Base-by-base conservation (phyloP, 92 coral and sea anemone genomes). In the Phenganax subtilis region DNA sequence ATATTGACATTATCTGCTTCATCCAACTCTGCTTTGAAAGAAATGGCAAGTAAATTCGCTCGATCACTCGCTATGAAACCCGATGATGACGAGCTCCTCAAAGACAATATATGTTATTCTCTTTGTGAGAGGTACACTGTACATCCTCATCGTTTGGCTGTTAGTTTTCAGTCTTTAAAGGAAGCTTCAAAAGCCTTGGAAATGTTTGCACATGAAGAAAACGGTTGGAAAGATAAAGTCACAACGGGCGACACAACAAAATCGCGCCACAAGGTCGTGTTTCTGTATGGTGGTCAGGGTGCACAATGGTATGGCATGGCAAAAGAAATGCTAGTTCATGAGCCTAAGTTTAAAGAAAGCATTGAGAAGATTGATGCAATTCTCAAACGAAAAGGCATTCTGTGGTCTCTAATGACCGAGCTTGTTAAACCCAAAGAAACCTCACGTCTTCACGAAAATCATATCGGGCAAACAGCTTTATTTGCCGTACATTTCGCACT, bases 241-340 rank as follows among this genome's bases (percentile, higher is more conserved):
- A 55, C 76, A 20, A 51, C 57, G 44, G 85, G 87, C 8, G 74
- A 83, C 12, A 59, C 58, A 63, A 57, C 16, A 7, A 60, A 44
- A 9, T 16, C 55, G 28, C 6, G 75, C 9, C 71, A 73, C 25
- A 85, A 87, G 65, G 59, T 84, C 17, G 88, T 87, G n/a, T 89
- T 89, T 71, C 73, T 89, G 82, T 89, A 87, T 72, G 92, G 92
- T 57, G 92, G 92, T 28, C 92, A 89, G 72, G 92, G 92, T 0
- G 62, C 88, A 0, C 88, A 84, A 85, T 89, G 92, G 92, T 85
- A 87, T 62, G 92, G 81, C 0, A 88, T 89, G 90, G 92, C 88
- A 31, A 89, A 82, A 54, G 83, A 89, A 63, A 44, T 89, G 86
- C 76, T 89, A 30, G 74, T 75, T 31, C 56, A 79, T 7, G 92